Evolutionary conservation across 2,888 invertebrate species (phyloP).

Genomic region (Cephus spinipes): DNA sequence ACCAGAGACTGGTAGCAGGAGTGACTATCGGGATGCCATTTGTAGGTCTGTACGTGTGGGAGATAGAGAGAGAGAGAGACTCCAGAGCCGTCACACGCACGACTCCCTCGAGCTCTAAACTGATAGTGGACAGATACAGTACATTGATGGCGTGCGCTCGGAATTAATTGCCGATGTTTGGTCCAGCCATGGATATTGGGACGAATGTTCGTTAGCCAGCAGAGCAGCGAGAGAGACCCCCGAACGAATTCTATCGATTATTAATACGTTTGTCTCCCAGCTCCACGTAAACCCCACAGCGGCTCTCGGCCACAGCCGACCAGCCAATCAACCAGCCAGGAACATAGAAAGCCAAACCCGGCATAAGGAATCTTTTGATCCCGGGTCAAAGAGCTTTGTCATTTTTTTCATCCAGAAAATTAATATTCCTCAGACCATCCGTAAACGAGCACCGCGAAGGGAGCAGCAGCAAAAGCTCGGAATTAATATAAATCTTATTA

Average conservation of each 20-base stretch:
- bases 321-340: too few species aligned
- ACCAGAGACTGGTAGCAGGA: too few species aligned
- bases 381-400: conserved; percentile 27
- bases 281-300: too few species aligned
- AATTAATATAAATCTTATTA: too few species aligned
- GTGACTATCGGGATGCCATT: too few species aligned
- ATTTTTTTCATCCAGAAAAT: conserved; percentile 35
- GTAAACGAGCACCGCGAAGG: not conserved
- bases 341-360: too few species aligned
- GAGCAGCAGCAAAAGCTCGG: not conserved
- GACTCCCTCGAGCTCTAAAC: conserved; percentile 50
- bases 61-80: not conserved
- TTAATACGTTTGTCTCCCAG: not conserved
- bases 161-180: conserved; percentile 61
- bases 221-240: conserved; percentile 11
- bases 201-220: conserved; percentile 52
- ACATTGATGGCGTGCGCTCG: conserved; percentile 47
- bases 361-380: conserved; percentile 29
- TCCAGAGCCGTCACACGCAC: conserved; percentile 51
- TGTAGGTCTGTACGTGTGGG: too few species aligned
- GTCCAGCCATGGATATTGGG: conserved; percentile 47
- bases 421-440: conserved; percentile 24
- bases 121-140: conserved; percentile 55
- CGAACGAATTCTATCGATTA: conserved; percentile 7
- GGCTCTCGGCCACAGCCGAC: too few species aligned